phyloP scores from a whole-genome alignment of 2,113 vertebrate genomes.

The Bufo bufo region DNA sequence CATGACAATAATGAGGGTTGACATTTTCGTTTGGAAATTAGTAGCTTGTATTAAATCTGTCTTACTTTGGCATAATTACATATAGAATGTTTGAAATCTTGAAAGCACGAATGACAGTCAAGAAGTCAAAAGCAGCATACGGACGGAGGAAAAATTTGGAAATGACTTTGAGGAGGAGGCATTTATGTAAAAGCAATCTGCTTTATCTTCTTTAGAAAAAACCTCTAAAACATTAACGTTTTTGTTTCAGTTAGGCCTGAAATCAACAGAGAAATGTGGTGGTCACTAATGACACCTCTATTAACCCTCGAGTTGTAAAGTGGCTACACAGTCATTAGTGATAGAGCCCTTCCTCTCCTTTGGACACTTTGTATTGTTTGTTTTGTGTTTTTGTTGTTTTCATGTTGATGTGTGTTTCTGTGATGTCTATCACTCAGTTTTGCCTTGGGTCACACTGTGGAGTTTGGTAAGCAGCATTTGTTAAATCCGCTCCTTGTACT shows the following conservation, averaged over 20 bases:
- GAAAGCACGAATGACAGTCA: slow-evolving; percentile 3
- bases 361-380: too few species aligned
- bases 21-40: neutral
- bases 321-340: too few species aligned
- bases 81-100: slow-evolving; percentile 17
- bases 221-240: neutral
- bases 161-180: neutral
- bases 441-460: too few species aligned
- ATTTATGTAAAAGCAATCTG: slow-evolving; percentile 3
- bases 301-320: neutral
- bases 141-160: neutral
- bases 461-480: too few species aligned
- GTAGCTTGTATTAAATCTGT: slow-evolving; percentile 8
- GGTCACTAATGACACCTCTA: neutral
- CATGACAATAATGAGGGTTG: neutral
- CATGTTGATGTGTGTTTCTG: too few species aligned
- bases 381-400: too few species aligned
- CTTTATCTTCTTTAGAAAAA: slow-evolving; percentile 4
- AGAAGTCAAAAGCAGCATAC: neutral
- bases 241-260: neutral
- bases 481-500: too few species aligned
- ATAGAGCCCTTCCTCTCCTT: too few species aligned
- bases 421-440: too few species aligned
- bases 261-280: too few species aligned
- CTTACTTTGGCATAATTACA: slow-evolving; percentile 15